Conservation (phyloP, 1,140 invertebrate species). For the Harlomillsia oculata region DNA sequence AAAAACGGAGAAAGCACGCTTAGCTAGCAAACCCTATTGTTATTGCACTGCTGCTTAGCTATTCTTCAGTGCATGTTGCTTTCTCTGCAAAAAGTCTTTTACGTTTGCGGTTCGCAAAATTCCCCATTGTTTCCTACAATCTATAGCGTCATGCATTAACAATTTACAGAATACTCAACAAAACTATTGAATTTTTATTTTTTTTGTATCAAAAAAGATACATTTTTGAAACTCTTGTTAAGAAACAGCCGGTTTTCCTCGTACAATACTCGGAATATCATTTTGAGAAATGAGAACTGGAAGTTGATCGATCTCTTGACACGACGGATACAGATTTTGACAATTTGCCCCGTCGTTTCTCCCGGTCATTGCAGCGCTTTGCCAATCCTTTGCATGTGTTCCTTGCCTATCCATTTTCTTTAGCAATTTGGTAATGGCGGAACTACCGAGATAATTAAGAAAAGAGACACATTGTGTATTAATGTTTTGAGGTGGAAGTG, state of each 20-base stretch:
- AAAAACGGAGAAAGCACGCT: too few relatives aligned
- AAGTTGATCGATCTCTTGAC: neutral
- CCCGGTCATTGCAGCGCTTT: slow-evolving; percentile 17
- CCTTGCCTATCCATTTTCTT: slow-evolving; percentile 5
- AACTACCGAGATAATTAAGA: slow-evolving; percentile 11
- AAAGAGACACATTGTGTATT: neutral
- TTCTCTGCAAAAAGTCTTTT: too few relatives aligned
- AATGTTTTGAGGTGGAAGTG: neutral
- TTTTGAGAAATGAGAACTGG: slow-evolving; percentile 9
- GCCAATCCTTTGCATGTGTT: slow-evolving; percentile 5
- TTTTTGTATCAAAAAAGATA: too few relatives aligned
- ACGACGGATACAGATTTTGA: slow-evolving; percentile 22
- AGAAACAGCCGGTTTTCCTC: neutral
- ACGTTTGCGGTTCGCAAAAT: too few relatives aligned
- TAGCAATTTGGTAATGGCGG: slow-evolving; percentile 27
- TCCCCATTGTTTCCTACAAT: too few relatives aligned
- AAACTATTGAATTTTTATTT: too few relatives aligned
- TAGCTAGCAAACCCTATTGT: too few relatives aligned
- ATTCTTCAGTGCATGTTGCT: too few relatives aligned
- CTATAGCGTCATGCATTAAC: too few relatives aligned
- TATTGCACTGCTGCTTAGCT: too few relatives aligned
- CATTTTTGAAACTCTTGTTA: neutral
- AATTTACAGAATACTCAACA: too few relatives aligned
- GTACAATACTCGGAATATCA: neutral
- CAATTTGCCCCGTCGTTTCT: slow-evolving; percentile 23